Evolutionary conservation across 2,888 invertebrate genomes (phyloP).

Genomic region (Bellardia pandia): DNA sequence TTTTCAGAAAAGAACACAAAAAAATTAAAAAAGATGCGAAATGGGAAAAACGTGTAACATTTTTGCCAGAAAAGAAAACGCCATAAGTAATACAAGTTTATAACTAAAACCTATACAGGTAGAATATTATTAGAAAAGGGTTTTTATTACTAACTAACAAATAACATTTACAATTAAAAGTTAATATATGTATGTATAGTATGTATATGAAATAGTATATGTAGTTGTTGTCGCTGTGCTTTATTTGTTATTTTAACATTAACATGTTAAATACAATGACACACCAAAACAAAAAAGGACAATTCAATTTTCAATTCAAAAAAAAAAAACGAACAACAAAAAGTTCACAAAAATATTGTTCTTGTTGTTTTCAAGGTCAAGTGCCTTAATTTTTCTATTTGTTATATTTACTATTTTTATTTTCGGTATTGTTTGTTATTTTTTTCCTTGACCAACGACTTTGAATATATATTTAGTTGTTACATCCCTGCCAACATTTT

Average conservation of each 20-base stretch:
- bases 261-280: conserved; percentile 10
- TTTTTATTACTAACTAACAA: background rate
- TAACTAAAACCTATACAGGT: background rate
- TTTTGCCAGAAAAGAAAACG: too few species aligned
- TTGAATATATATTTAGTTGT: background rate
- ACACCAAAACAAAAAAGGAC: background rate
- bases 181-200: background rate
- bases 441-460: conserved; percentile 13
- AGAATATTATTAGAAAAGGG: background rate
- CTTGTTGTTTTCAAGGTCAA: conserved; percentile 39
- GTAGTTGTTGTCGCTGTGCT: background rate
- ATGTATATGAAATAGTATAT: background rate
- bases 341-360: background rate
- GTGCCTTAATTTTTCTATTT: conserved; percentile 24
- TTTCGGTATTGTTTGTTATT: background rate
- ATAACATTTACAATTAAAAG: too few species aligned
- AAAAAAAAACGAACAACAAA: background rate
- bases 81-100: background rate
- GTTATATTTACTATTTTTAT: background rate
- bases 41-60: too few species aligned
- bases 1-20: too few species aligned
- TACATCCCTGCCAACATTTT: too few species aligned
- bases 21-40: too few species aligned
- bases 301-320: background rate
- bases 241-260: conserved; percentile 11